These are phyloP conservation scores for Perdita meconis DNA, from an alignment of 2,888 invertebrate species.

Conservation along the genomic window DNA sequence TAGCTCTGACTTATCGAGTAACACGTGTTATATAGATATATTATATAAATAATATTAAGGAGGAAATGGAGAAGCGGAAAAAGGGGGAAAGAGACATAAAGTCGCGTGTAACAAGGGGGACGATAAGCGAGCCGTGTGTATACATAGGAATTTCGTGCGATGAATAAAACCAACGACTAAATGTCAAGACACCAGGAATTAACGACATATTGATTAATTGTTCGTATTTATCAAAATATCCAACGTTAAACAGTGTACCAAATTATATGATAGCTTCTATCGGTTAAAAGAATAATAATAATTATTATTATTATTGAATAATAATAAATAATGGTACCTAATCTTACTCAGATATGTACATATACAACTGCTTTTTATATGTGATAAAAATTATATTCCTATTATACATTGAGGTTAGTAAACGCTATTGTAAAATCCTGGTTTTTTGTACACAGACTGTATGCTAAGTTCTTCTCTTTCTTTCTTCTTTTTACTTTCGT, in stretches of 20 bases:
- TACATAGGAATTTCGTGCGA: constrained; percentile 70
- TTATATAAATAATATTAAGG: constrained; percentile 74
- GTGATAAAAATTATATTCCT: constrained; percentile 80
- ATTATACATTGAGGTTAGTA: constrained; percentile 80
- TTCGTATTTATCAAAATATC: constrained; percentile 74
- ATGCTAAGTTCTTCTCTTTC: constrained; percentile 74
- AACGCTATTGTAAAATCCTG: constrained; percentile 82
- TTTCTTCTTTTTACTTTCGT: constrained; percentile 60
- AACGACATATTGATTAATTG: constrained; percentile 72
- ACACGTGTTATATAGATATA: constrained; percentile 78
- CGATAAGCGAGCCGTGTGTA: constrained; percentile 66
- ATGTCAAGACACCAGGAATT: constrained; percentile 73
- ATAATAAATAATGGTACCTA: constrained; percentile 77
- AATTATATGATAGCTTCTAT: constrained; percentile 77
- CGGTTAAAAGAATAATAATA: constrained; percentile 75
- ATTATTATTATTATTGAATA: constrained; percentile 69
- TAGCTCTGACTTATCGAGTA: constrained; percentile 76
- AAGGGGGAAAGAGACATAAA: constrained; percentile 57
- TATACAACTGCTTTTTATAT: constrained; percentile 84
- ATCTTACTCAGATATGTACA: constrained; percentile 82
- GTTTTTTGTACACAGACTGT: constrained; percentile 83
- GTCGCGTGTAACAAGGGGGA: constrained; percentile 50
- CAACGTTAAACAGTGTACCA: constrained; percentile 73
- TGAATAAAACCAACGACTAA: constrained; percentile 70
- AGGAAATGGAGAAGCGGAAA: constrained; percentile 60